A percentile compares a stretch with the other conserved stretches of the same genome.
These are phyloP conservation scores for Austrolebias charrua DNA, from an alignment of 2,797 vertebrate species.

Conservation along the genomic window DNA sequence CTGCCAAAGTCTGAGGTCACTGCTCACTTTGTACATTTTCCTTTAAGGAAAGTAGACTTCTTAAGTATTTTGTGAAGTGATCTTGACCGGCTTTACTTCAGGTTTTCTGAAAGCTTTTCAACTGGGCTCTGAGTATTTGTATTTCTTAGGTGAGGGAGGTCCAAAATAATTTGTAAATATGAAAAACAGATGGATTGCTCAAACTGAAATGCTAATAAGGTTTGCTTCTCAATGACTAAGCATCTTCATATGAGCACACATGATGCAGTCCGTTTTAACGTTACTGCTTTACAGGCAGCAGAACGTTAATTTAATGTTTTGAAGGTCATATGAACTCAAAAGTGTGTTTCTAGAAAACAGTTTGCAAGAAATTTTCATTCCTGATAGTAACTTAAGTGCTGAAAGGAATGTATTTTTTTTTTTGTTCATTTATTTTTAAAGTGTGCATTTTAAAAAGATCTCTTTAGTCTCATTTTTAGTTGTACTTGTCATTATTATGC, in stretches of 20 bases:
- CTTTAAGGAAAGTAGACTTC: not conserved
- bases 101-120: too few relatives aligned
- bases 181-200: conserved; percentile 67
- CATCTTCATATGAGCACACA: conserved; percentile 31
- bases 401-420: not conserved
- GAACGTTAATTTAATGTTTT: too few relatives aligned
- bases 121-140: conserved; percentile 55
- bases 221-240: conserved; percentile 36
- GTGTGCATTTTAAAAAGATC: not conserved
- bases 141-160: conserved; percentile 57
- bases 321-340: too few relatives aligned
- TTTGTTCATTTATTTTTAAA: not conserved
- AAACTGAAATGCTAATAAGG: conserved; percentile 68
- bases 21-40: not conserved
- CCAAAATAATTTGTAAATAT: conserved; percentile 75
- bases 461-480: not conserved
- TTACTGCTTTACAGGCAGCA: conserved; percentile 3
- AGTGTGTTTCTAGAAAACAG: not conserved
- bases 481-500: not conserved
- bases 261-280: conserved; percentile 7
- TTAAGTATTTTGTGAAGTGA: not conserved
- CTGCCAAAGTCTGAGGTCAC: not conserved
- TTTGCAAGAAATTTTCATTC: not conserved
- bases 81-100: not conserved
- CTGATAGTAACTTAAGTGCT: not conserved